Base-by-base conservation (phyloP, 2,113 vertebrate genomes). In the Crotalus helleri region DNA sequence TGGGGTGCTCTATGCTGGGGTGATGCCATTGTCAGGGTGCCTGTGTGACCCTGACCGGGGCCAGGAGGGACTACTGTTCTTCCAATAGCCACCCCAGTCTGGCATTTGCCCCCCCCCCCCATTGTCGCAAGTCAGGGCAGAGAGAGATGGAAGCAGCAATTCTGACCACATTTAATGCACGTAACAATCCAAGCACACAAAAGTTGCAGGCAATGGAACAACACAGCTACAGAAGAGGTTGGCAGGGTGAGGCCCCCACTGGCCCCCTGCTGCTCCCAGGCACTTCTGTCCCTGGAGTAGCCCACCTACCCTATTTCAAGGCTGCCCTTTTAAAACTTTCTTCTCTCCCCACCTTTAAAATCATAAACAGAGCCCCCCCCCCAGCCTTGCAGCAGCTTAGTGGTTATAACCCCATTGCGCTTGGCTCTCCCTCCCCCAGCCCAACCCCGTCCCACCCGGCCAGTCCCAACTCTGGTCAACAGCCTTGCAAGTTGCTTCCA, bases 201-300 rank as follows among this genome's bases (percentile, higher is more conserved):
- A 94, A 96, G 96, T 97, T 96, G 97, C 97, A 97, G 96, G 96
- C 96, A 96, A 96, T 92, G 95, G 95, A 94, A 96, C 96, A 92
- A 96, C 97, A 94, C 61, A 85, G 87, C 46, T 61, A 92, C 87
- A 93, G n/a, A 91, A 93, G 95, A 81, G 74, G 74, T 81, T 39
- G 33, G 33, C 91, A 92, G 61, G 6, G 12, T 23, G 21, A 13
- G 4, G 19, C 61, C 51, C 33, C 5, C 0, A 1, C 23, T 23
- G 44, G n/a, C 23, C 57, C 24, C 57, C 51, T 0, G 3, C 49
- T 17, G 13, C 87, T 88, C 15, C 51, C 51, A 87, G 23, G 33
- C 3, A 5, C 5, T 59, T 11, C 1, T 54, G 19, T 17, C 55
- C 88, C 33, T 39, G n/a, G 74, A 88, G 33, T 57, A 10, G 21